Percentiles rank a stretch among this genome's conserved stretches.
These are phyloP conservation scores for Zenarchopterus dispar DNA, from an alignment of 2,797 vertebrate species.

Conservation along the genomic window DNA sequence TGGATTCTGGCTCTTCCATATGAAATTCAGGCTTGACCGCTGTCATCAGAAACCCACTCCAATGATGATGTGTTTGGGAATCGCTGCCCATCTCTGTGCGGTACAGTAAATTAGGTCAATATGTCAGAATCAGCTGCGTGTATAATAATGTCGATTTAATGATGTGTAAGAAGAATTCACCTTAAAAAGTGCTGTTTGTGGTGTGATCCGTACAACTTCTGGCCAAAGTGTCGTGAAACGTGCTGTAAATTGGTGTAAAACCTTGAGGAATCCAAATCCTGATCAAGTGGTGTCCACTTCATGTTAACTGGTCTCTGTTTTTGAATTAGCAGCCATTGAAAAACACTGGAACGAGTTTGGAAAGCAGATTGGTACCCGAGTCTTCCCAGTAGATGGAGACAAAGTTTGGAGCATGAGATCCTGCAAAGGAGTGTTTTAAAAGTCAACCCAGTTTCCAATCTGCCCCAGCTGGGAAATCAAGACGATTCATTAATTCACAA, in stretches of 20 bases:
- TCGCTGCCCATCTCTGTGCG: constrained; percentile 56
- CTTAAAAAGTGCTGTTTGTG: not conserved
- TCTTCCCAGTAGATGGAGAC: constrained; percentile 81
- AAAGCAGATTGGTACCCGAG: constrained; percentile 12
- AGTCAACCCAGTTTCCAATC: too few relatives aligned
- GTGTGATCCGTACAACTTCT: not conserved
- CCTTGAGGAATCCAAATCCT: too few relatives aligned
- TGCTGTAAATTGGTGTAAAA: not conserved
- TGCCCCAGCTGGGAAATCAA: too few relatives aligned
- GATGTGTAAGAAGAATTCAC: constrained; percentile 13
- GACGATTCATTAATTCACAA: too few relatives aligned
- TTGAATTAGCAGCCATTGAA: not conserved
- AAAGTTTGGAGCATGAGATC: constrained; percentile 56
- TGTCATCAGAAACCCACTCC: constrained; percentile 67
- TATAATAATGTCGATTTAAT: constrained; percentile 22
- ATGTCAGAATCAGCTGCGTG: constrained; percentile 43
- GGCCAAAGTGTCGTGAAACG: constrained; percentile 1
- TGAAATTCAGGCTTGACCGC: constrained; percentile 70
- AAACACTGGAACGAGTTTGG: not conserved
- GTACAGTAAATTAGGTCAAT: constrained; percentile 57
- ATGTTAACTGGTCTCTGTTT: not conserved
- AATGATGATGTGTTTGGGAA: constrained; percentile 65
- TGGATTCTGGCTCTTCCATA: constrained; percentile 60
- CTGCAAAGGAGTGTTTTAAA: too few relatives aligned
- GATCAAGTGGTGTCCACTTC: not conserved